Conservation (phyloP, 1,140 invertebrate genomes). For the Drosophila seguyi region DNA sequence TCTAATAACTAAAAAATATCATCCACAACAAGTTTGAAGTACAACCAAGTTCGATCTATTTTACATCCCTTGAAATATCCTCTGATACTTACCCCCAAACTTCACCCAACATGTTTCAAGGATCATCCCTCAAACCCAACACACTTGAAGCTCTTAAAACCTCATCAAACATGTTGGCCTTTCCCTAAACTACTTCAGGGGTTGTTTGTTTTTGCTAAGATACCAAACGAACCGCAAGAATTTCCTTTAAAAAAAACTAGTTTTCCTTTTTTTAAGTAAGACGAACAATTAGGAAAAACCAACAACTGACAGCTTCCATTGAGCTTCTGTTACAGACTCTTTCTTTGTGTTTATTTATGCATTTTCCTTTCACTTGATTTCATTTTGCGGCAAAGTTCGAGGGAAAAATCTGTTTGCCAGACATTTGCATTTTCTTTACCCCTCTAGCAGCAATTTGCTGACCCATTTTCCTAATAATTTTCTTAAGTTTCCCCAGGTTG, state of each 20-base stretch:
- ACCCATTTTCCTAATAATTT: constrained; percentile 73
- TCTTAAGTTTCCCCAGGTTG: constrained; percentile 49
- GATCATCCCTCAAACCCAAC: constrained; percentile 5
- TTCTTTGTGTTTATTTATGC: constrained; percentile 75
- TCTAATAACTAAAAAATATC: not conserved
- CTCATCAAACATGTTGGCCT: constrained; percentile 39
- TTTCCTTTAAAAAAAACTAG: constrained; percentile 51
- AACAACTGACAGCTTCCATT: constrained; percentile 47
- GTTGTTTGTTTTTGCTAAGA: constrained; percentile 38
- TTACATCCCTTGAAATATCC: not conserved
- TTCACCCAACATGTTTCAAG: constrained; percentile 2
- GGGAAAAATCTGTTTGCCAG: constrained; percentile 45
- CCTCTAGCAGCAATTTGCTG: constrained; percentile 54
- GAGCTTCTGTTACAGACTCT: constrained; percentile 25
- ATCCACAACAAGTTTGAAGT: not conserved
- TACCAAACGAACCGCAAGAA: constrained; percentile 48
- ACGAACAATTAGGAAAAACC: constrained; percentile 65
- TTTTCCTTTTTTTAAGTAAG: constrained; percentile 26
- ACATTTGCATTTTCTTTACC: constrained; percentile 69
- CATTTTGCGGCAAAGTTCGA: constrained; percentile 55
- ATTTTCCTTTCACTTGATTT: constrained; percentile 78
- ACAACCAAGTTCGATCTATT: not conserved
- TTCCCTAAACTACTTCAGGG: constrained; percentile 27
- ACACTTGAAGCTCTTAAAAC: not conserved
- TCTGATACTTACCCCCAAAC: constrained; percentile 1